phyloP scores from a whole-genome alignment of 1,140 invertebrate species.

The Drosophila miranda region DNA sequence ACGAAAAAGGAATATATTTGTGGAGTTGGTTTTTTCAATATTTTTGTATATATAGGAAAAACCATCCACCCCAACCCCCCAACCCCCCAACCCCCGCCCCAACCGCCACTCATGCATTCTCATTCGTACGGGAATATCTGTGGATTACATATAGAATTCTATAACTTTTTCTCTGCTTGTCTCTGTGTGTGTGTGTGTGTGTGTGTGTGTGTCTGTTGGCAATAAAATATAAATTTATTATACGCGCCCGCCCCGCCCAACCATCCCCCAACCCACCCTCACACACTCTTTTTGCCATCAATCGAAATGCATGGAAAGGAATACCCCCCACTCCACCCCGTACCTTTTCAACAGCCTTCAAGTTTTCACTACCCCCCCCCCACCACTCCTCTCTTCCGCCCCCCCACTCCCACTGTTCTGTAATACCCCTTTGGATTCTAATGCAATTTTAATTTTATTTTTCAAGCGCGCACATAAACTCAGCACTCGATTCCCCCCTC shows the following conservation, averaged over 20 bases:
- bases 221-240: conserved; percentile 77
- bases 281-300: conserved; percentile 55
- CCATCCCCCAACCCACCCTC: conserved; percentile 42
- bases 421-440: conserved; percentile 76
- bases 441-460: conserved; percentile 81
- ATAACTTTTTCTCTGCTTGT: conserved; percentile 23
- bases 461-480: conserved; percentile 79
- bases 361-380: conserved; percentile 48
- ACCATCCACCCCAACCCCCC: neutral
- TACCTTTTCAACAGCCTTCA: conserved; percentile 73
- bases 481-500: conserved; percentile 13
- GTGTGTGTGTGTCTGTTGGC: conserved; percentile 56
- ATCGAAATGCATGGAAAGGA: conserved; percentile 53
- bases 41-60: conserved; percentile 26
- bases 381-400: neutral
- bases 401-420: conserved; percentile 3
- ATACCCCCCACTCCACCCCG: neutral
- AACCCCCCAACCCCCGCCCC: neutral
- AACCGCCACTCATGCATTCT: neutral
- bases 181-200: conserved; percentile 10
- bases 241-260: conserved; percentile 1
- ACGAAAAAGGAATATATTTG: conserved; percentile 38
- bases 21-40: conserved; percentile 35
- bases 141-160: conserved; percentile 24
- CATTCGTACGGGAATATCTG: neutral